Conservation (phyloP, 2,888 invertebrate genomes). For the Hololepta plana region DNA sequence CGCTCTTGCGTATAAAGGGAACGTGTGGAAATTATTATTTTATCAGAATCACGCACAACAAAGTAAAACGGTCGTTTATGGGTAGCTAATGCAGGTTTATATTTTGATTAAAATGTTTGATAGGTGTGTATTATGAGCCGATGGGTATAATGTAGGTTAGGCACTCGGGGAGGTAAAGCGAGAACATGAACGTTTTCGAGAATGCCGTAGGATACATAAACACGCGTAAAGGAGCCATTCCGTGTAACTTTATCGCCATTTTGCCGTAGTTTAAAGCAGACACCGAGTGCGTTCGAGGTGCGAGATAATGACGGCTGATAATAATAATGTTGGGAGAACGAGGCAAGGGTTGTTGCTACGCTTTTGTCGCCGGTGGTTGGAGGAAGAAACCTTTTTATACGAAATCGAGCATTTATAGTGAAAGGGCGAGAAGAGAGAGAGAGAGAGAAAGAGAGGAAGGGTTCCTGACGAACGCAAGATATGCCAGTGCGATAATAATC, state of each 20-base stretch:
- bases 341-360: too few species aligned
- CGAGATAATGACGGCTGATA: constrained; percentile 27
- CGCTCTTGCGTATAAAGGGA: too few species aligned
- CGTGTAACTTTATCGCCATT: constrained; percentile 28
- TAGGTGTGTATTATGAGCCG: constrained; percentile 18
- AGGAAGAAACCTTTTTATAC: too few species aligned
- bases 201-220: constrained; percentile 20
- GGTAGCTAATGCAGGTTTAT: constrained; percentile 11
- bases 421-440: too few species aligned
- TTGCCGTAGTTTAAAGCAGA: constrained; percentile 21
- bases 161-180: constrained; percentile 18
- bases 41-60: constrained; percentile 12
- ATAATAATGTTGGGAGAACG: too few species aligned
- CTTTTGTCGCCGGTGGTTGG: too few species aligned
- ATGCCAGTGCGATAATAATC: too few species aligned
- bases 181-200: constrained; percentile 22
- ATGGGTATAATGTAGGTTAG: constrained; percentile 19
- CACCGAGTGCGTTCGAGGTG: constrained; percentile 18
- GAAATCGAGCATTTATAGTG: too few species aligned
- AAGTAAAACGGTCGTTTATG: constrained; percentile 12
- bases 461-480: too few species aligned
- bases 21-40: too few species aligned
- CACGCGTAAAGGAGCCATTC: constrained; percentile 29
- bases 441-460: too few species aligned
- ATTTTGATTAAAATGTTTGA: constrained; percentile 19